Evolutionary conservation across 2,888 invertebrate species (phyloP).

Genomic region (Lasioglossum morio): DNA sequence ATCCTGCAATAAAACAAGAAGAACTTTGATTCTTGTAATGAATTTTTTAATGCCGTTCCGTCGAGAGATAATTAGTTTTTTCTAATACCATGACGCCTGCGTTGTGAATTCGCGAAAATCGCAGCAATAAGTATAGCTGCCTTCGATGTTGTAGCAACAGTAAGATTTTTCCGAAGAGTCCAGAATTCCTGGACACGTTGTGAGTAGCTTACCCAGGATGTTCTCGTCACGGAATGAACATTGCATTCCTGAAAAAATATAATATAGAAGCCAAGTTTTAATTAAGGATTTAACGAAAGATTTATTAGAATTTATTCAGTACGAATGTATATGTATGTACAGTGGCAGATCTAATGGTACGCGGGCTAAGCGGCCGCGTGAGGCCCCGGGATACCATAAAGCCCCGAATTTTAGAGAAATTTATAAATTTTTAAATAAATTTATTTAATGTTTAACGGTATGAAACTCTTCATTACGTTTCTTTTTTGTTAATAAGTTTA

Average conservation of each 20-base stretch:
- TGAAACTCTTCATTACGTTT: too few species aligned
- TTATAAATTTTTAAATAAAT: too few species aligned
- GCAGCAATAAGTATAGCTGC: constrained; percentile 68
- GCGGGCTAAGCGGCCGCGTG: too few species aligned
- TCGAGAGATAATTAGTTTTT: not conserved
- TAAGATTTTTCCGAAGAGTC: constrained; percentile 65
- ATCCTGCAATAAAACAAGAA: constrained; percentile 64
- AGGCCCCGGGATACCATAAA: too few species aligned
- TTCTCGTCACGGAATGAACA: constrained; percentile 32
- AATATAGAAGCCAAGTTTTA: not conserved
- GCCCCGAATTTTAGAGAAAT: too few species aligned
- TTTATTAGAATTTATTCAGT: not conserved
- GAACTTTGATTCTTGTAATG: not conserved
- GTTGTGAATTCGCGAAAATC: constrained; percentile 60
- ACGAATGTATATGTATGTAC: too few species aligned
- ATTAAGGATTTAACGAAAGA: too few species aligned
- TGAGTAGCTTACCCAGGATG: not conserved
- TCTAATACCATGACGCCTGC: constrained; percentile 66
- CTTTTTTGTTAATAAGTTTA: too few species aligned
- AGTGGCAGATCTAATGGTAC: too few species aligned
- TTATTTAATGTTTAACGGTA: too few species aligned
- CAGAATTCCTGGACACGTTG: constrained; percentile 70
- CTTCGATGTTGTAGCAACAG: constrained; percentile 71
- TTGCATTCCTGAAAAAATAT: constrained; percentile 50
- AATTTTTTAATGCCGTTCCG: not conserved